Percentiles rank a stretch among this genome's conserved stretches.
phyloP scores from a whole-genome alignment of 2,113 vertebrate species.

The Emydura subglobosa region DNA sequence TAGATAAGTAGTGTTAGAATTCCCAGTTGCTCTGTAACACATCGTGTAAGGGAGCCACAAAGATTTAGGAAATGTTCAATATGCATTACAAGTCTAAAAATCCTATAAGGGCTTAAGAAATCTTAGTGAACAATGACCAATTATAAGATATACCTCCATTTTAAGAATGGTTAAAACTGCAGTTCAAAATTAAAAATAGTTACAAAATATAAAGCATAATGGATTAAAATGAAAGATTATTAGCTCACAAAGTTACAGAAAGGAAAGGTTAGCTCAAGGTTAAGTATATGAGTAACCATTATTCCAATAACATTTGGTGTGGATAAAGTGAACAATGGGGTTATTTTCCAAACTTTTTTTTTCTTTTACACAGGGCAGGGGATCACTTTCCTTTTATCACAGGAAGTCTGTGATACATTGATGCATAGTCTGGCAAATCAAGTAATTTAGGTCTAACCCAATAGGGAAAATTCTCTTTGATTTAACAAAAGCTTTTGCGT shows the following conservation, averaged over 20 bases:
- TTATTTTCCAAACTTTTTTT: neutral
- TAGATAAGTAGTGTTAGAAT: neutral
- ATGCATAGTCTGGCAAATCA: neutral
- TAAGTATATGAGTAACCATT: neutral
- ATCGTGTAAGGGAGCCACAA: neutral
- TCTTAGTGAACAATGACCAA: neutral
- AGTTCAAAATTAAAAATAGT: neutral
- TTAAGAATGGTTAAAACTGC: neutral
- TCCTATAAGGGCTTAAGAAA: neutral
- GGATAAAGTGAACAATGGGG: neutral
- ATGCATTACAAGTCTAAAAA: neutral
- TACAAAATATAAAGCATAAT: neutral
- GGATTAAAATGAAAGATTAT: neutral
- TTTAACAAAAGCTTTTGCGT: neutral
- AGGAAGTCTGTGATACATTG: neutral
- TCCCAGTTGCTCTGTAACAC: neutral
- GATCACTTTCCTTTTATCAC: neutral
- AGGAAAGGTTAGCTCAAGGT: neutral
- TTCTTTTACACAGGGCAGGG: neutral
- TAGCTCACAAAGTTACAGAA: constrained; percentile 15
- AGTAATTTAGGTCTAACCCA: neutral
- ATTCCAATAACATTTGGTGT: neutral
- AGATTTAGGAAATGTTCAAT: neutral
- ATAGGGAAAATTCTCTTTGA: neutral
- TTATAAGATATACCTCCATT: neutral